Conservation (phyloP, 2,113 vertebrate genomes). For the Dipodomys spectabilis region DNA sequence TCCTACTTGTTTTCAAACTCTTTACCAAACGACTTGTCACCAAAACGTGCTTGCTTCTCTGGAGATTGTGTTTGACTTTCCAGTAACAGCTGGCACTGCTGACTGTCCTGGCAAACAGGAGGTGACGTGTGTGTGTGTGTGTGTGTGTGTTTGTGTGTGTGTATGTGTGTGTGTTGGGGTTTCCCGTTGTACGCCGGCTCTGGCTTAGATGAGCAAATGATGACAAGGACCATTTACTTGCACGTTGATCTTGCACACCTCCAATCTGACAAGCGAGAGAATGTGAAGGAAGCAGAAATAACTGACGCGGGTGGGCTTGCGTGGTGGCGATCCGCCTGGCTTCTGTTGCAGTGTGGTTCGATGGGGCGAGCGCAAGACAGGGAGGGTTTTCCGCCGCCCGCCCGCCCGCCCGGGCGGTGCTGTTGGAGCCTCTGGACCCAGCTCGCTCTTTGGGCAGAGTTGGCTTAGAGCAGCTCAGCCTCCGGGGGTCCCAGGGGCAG, state of each 20-base stretch:
- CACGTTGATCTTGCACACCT: conserved; percentile 71
- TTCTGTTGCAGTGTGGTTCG: conserved; percentile 37
- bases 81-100: conserved; percentile 41
- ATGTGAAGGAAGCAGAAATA: conserved; percentile 83
- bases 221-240: conserved; percentile 61
- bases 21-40: conserved; percentile 68
- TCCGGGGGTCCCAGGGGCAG: background rate
- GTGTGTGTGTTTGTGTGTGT: no score
- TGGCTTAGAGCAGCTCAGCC: no score
- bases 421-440: no score
- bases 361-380: background rate
- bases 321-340: conserved; percentile 8
- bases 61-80: background rate
- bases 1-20: conserved; percentile 55
- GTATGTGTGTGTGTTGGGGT: background rate
- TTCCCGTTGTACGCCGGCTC: conserved; percentile 67
- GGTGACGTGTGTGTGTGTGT: background rate
- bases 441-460: no score
- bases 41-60: conserved; percentile 48
- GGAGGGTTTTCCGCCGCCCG: no score
- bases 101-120: conserved; percentile 77
- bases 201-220: conserved; percentile 70
- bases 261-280: conserved; percentile 78
- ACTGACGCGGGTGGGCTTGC: conserved; percentile 46
- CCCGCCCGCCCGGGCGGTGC: no score